phyloP scores from a whole-genome alignment of 1,140 invertebrate genomes.

The Rhopalosiphum padi region DNA sequence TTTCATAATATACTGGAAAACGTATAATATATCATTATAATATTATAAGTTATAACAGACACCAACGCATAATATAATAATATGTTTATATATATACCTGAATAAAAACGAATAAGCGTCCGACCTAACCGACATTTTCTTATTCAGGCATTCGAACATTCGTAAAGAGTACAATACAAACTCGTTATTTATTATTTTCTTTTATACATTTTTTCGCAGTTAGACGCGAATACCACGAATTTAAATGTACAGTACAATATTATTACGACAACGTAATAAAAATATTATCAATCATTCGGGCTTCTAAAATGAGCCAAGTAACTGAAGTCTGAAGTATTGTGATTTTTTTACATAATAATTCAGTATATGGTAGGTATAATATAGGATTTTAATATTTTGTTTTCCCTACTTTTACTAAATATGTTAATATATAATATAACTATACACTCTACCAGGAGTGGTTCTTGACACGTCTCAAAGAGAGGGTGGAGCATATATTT shows the following conservation, averaged over 20 bases:
- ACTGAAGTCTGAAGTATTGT: neutral
- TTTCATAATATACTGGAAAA: neutral
- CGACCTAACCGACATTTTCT: neutral
- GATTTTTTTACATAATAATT: neutral
- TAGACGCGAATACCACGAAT: neutral
- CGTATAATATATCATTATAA: neutral
- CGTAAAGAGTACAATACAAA: neutral
- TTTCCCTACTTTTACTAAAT: neutral
- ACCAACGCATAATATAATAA: too few relatives aligned
- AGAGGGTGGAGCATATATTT: neutral
- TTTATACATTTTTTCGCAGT: neutral
- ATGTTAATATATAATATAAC: neutral
- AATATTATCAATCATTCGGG: neutral
- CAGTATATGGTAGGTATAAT: neutral
- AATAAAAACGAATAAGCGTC: neutral
- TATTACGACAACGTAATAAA: neutral
- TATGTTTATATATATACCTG: neutral
- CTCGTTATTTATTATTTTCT: slow-evolving; percentile 10
- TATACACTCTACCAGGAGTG: neutral
- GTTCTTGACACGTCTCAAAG: neutral
- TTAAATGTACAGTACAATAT: slow-evolving; percentile 1
- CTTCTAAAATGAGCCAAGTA: neutral
- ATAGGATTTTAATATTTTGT: neutral
- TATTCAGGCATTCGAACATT: neutral
- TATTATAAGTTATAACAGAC: neutral